Base-by-base conservation (phyloP, 2,113 vertebrate species). In the Hystrix brachyura region DNA sequence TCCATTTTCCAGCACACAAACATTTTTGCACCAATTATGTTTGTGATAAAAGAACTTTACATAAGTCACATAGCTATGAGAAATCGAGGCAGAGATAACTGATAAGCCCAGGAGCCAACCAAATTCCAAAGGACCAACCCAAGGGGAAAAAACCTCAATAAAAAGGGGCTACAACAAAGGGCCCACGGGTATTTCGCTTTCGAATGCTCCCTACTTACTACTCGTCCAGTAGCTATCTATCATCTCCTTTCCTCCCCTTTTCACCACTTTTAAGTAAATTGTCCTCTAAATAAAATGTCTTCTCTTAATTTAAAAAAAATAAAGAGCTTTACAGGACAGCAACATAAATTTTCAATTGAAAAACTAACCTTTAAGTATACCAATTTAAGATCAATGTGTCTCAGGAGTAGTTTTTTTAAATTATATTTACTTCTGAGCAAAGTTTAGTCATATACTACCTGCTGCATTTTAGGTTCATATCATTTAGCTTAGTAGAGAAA, bases 401-500 rank as follows among this genome's bases (percentile, higher is more conserved):
- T 62, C 43, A 57, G 7, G 76, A 90, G 14, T 62, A 43, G 29
- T 78, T 91, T 93, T 94, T 38, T 5, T 1, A 53, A 94, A 69
- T 65, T 81, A 13, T 67, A 46, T 71, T 78, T 89, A 48, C 23
- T 76, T 92, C 80, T 96, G 51, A 67, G 51, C 87, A 51, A 60
- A 76, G 69, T 60, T 95, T 86, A 82, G 51, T 57, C 38, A 57
- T 59, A 79, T 18, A 7, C 65, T 67, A 32, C 76, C 27, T 67
- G 79, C 29, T 91, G 3, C 83, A 90, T 88, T 94, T 91, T 96
- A 90, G 59, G 82, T 71, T 90, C 51, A 1, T 53, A 62, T 83
- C 29, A n/a, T 88, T 95, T 69, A 81, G 15, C 74, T 64, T n/a
- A 57, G 62, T 92, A 90, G 60, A 94, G 32, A 91, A 96, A 92